phyloP scores from a whole-genome alignment of 2,888 invertebrate genomes.

The Heterodera filipjevi region DNA sequence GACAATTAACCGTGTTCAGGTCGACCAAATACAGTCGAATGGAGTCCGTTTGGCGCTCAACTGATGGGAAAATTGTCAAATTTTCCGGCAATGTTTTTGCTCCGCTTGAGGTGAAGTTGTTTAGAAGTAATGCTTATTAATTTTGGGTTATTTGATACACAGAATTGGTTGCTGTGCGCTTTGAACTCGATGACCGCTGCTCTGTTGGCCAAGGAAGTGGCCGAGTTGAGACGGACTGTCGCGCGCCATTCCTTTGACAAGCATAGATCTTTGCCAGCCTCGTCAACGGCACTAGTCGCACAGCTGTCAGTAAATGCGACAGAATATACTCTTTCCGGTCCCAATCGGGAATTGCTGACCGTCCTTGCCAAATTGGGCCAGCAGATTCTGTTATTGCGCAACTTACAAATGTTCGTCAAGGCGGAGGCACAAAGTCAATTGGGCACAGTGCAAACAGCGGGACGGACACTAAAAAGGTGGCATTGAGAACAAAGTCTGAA shows the following conservation, averaged over 20 bases:
- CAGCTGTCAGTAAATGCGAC: slow-evolving; percentile 2
- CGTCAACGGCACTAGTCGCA: not conserved
- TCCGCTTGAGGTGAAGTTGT: not conserved
- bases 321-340: not conserved
- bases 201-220: slow-evolving; percentile 3
- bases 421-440: slow-evolving; percentile 24
- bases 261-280: not conserved
- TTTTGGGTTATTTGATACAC: not conserved
- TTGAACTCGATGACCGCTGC: not conserved
- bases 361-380: slow-evolving; percentile 16
- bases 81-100: slow-evolving; percentile 17
- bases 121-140: too few species aligned
- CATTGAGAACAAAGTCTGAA: not conserved
- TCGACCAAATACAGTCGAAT: not conserved
- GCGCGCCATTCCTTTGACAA: not conserved
- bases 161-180: slow-evolving; percentile 26
- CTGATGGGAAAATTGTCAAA: not conserved
- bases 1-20: not conserved
- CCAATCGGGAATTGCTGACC: not conserved
- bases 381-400: slow-evolving; percentile 5
- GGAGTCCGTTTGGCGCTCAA: slow-evolving; percentile 19
- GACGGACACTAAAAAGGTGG: not conserved
- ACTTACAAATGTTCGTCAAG: slow-evolving; percentile 17
- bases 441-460: slow-evolving; percentile 10
- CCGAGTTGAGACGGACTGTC: not conserved